Conservation (phyloP, 2,113 vertebrate genomes). For the Ginglymostoma cirratum region DNA sequence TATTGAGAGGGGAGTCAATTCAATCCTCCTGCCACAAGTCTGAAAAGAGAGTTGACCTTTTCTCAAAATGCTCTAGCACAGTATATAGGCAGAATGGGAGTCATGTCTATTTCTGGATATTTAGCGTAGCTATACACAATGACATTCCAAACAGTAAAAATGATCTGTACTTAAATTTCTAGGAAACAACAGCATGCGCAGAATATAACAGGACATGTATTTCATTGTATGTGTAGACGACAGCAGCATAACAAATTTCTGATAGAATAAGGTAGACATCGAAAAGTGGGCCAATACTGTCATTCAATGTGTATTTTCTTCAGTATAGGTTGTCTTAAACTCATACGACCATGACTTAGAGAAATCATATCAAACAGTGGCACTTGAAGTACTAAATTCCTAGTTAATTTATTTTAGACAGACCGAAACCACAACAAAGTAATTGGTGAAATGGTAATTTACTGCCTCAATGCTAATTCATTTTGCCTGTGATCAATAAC, state of each 20-base stretch:
- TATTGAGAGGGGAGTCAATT: no score
- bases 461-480: not conserved
- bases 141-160: not conserved
- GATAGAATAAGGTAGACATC: not conserved
- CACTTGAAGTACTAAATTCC: not conserved
- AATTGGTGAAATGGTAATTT: not conserved
- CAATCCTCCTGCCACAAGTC: not conserved
- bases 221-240: not conserved
- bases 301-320: not conserved
- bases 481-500: not conserved
- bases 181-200: not conserved
- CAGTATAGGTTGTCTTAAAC: not conserved
- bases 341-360: not conserved
- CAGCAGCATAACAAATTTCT: not conserved
- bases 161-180: not conserved
- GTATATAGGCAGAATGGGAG: not conserved
- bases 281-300: not conserved
- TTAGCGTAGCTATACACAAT: not conserved
- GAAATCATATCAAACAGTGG: not conserved
- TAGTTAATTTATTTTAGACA: not conserved
- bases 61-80: not conserved
- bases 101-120: not conserved
- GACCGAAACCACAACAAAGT: not conserved
- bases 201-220: not conserved
- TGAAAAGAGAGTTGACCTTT: not conserved